These are phyloP conservation scores for Enoplolaimus lenunculus DNA, from an alignment of 2,888 invertebrate species.

Conservation along the genomic window DNA sequence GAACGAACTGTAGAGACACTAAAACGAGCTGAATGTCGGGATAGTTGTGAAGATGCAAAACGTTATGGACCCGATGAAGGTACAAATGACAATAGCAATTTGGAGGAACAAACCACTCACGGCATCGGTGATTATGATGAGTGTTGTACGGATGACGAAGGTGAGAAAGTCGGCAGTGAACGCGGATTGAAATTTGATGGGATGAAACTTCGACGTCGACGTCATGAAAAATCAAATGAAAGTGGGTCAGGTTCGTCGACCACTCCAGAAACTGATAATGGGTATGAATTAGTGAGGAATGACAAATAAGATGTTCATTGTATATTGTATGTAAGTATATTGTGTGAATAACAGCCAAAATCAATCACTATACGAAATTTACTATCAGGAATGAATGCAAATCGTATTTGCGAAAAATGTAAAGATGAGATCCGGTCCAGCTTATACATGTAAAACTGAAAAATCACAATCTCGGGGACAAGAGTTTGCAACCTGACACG, in stretches of 20 bases:
- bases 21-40: not conserved
- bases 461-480: too few relatives aligned
- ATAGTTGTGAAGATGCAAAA: not conserved
- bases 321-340: too few relatives aligned
- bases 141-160: conserved; percentile 23
- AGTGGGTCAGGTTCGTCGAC: not conserved
- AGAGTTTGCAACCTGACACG: too few relatives aligned
- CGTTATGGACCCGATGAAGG: not conserved
- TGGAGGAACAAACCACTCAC: not conserved
- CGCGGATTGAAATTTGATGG: not conserved
- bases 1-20: too few relatives aligned
- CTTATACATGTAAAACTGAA: too few relatives aligned
- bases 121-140: conserved; percentile 5
- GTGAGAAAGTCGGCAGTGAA: not conserved
- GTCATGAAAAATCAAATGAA: not conserved
- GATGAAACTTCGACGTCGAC: not conserved
- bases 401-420: too few relatives aligned
- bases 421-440: too few relatives aligned
- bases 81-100: not conserved
- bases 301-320: not conserved
- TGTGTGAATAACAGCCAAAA: too few relatives aligned
- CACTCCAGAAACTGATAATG: not conserved
- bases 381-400: too few relatives aligned
- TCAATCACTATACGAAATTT: too few relatives aligned
- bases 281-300: conserved; percentile 10